Evolutionary conservation across 2,888 invertebrate genomes (phyloP).

Genomic region (Cryptocephalus primarius): DNA sequence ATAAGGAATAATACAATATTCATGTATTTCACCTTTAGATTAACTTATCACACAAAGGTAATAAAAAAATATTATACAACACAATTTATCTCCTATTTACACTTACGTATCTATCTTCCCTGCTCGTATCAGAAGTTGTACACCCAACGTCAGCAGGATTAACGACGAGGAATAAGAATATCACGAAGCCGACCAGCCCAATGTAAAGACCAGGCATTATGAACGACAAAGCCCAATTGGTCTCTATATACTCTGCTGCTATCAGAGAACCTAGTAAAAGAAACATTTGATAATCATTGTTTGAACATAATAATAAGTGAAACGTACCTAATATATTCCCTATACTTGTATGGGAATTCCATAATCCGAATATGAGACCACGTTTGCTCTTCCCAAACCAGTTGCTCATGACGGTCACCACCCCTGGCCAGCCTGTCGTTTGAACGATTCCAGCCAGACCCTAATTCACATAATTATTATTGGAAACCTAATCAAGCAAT

Average conservation of each 20-base stretch:
- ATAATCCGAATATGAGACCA: conserved; percentile 87
- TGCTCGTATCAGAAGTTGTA: conserved; percentile 7
- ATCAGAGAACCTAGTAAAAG: conserved; percentile 56
- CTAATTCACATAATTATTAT: conserved; percentile 34
- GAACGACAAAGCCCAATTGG: conserved; percentile 85
- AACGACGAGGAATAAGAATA: conserved; percentile 79
- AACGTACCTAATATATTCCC: conserved; percentile 81
- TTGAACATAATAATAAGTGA: background rate
- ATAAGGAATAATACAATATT: no score
- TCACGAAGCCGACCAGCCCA: conserved; percentile 53
- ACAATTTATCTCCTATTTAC: background rate
- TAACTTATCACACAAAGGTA: no score
- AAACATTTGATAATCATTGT: background rate
- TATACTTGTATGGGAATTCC: conserved; percentile 95
- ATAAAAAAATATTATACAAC: background rate
- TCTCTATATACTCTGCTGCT: conserved; percentile 76
- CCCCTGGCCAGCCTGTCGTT: conserved; percentile 95
- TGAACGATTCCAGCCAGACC: conserved; percentile 76
- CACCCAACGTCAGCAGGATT: conserved; percentile 65
- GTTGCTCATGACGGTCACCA: conserved; percentile 86
- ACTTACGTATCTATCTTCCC: conserved; percentile 6
- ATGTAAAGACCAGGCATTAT: conserved; percentile 83
- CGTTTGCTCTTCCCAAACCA: conserved; percentile 92
- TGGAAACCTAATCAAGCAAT: no score
- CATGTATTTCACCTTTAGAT: no score